phyloP scores from a whole-genome alignment of 2,797 vertebrate species.

The Emys orbicularis region DNA sequence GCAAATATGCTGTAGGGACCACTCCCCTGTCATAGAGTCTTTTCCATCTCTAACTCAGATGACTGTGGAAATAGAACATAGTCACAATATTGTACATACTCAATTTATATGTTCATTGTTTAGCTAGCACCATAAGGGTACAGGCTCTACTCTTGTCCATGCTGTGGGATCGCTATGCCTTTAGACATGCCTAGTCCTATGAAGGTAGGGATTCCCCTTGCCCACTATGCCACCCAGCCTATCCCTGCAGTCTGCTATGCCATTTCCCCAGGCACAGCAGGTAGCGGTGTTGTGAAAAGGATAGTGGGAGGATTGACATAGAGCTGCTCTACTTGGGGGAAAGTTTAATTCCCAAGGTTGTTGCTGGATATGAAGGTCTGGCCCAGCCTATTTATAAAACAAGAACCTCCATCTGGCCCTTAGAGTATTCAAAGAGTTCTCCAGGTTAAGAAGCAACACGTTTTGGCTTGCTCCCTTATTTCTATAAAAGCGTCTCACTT shows the following conservation, averaged over 20 bases:
- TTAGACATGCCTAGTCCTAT: not conserved
- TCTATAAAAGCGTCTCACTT: not conserved
- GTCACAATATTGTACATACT: not conserved
- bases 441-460: accelerated
- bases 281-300: not conserved
- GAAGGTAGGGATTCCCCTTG: not conserved
- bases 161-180: not conserved
- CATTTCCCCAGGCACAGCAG: not conserved
- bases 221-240: not conserved
- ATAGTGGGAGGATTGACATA: not conserved
- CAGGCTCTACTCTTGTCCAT: accelerated
- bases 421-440: not conserved
- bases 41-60: not conserved
- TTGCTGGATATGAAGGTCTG: not conserved
- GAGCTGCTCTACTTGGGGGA: not conserved
- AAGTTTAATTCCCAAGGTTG: not conserved
- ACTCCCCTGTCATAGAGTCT: not conserved
- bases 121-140: not conserved
- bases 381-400: not conserved
- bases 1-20: not conserved
- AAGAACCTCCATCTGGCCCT: not conserved
- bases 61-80: not conserved
- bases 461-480: not conserved
- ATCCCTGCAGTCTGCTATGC: not conserved
- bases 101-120: not conserved